These are phyloP conservation scores for Dendrolimus pini DNA, from an alignment of 2,888 invertebrate species.

Conservation along the genomic window DNA sequence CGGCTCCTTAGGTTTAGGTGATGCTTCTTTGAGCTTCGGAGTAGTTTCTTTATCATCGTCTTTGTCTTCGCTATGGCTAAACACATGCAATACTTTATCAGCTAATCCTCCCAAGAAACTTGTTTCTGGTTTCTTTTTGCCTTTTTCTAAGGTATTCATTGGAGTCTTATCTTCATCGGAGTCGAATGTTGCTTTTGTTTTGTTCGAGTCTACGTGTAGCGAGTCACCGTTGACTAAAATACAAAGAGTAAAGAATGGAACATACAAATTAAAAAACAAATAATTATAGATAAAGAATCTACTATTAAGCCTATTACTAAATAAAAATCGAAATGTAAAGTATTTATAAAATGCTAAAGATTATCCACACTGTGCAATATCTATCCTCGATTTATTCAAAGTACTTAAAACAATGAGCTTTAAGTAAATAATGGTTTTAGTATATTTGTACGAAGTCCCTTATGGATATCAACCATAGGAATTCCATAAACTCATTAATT, in stretches of 20 bases:
- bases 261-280: neutral
- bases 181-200: constrained; percentile 72
- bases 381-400: too few species aligned
- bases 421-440: too few species aligned
- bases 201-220: constrained; percentile 68
- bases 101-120: constrained; percentile 61
- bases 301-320: neutral
- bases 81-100: constrained; percentile 58
- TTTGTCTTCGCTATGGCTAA: constrained; percentile 59
- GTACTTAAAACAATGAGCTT: too few species aligned
- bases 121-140: constrained; percentile 63
- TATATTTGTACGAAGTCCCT: too few species aligned
- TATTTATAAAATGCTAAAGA: too few species aligned
- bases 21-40: constrained; percentile 25
- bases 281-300: neutral
- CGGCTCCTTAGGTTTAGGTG: constrained; percentile 6
- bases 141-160: constrained; percentile 70
- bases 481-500: too few species aligned
- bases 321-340: too few species aligned
- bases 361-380: too few species aligned
- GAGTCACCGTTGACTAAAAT: constrained; percentile 60
- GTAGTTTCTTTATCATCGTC: constrained; percentile 31
- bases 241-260: constrained; percentile 4
- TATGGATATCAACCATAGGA: too few species aligned
- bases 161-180: constrained; percentile 75